These are phyloP conservation scores for Tympanuchus pallidicinctus DNA, from an alignment of 2,113 vertebrate species.

Conservation along the genomic window DNA sequence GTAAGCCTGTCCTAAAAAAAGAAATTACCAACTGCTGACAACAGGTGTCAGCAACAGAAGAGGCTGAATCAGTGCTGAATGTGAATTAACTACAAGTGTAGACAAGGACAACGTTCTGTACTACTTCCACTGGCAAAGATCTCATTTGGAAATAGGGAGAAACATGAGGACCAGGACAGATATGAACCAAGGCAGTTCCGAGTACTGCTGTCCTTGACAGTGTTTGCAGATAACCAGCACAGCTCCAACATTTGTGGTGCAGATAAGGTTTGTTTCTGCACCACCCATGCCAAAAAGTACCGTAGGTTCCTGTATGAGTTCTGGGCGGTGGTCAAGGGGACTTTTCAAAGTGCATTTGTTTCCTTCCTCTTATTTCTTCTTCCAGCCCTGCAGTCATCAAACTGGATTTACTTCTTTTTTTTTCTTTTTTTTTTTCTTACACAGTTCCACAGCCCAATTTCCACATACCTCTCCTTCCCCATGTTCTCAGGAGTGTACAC, in stretches of 20 bases:
- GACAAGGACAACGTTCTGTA: slow-evolving; percentile 17
- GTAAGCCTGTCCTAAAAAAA: slow-evolving; percentile 40
- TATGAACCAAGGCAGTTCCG: background rate
- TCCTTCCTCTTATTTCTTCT: background rate
- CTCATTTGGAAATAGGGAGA: background rate
- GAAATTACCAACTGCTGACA: slow-evolving; percentile 61
- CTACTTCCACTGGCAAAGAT: background rate
- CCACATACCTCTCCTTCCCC: background rate
- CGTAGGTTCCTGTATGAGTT: background rate
- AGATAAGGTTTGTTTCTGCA: slow-evolving; percentile 3
- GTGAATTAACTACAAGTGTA: slow-evolving; percentile 44
- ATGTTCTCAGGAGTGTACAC: rapidly evolving
- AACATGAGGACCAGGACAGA: background rate
- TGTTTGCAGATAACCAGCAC: background rate
- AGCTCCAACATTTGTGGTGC: background rate
- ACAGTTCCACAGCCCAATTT: background rate
- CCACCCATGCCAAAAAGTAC: background rate
- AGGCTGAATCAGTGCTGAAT: background rate
- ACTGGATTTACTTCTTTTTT: background rate
- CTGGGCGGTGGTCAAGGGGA: slow-evolving; percentile 7
- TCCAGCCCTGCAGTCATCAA: background rate
- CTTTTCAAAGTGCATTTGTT: background rate
- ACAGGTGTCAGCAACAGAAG: slow-evolving; percentile 67
- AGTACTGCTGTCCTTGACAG: background rate
- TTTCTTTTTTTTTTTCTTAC: background rate